phyloP scores from a whole-genome alignment of 2,113 vertebrate genomes.

The Gallinago jamesoni region DNA sequence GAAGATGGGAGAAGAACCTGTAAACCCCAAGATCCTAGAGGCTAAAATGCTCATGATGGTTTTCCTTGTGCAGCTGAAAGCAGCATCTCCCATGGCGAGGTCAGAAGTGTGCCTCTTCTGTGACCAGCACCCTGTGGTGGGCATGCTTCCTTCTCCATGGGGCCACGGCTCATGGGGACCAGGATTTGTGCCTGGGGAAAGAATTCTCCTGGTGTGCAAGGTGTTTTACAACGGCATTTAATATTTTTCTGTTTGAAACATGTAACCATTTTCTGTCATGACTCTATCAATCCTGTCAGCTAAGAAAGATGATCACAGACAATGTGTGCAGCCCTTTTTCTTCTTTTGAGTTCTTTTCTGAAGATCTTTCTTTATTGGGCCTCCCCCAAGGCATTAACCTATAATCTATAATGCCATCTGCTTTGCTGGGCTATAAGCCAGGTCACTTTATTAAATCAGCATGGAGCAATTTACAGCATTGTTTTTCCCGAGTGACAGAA shows the following conservation, averaged over 20 bases:
- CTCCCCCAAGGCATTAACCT: constrained; percentile 38
- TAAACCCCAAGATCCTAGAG: background rate
- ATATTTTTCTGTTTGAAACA: background rate
- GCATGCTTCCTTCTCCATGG: background rate
- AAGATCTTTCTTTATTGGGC: background rate
- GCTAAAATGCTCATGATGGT: background rate
- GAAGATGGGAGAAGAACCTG: background rate
- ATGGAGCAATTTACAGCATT: background rate
- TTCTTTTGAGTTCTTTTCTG: constrained; percentile 1
- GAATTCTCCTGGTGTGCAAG: background rate
- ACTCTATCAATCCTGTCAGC: background rate
- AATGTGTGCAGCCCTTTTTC: background rate
- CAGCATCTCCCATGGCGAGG: rapidly evolving
- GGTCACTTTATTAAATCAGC: constrained; percentile 57
- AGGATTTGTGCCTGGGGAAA: background rate
- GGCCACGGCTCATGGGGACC: background rate
- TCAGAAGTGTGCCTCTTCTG: background rate
- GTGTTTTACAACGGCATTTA: background rate
- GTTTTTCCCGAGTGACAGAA: background rate
- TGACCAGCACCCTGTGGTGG: background rate
- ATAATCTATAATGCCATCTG: constrained; percentile 66
- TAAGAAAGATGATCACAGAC: background rate
- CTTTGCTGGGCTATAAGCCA: constrained; percentile 38
- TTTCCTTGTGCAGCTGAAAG: background rate
- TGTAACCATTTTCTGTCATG: background rate